Conservation (phyloP, 2,888 invertebrate genomes). For the Hypomecis punctinalis region DNA sequence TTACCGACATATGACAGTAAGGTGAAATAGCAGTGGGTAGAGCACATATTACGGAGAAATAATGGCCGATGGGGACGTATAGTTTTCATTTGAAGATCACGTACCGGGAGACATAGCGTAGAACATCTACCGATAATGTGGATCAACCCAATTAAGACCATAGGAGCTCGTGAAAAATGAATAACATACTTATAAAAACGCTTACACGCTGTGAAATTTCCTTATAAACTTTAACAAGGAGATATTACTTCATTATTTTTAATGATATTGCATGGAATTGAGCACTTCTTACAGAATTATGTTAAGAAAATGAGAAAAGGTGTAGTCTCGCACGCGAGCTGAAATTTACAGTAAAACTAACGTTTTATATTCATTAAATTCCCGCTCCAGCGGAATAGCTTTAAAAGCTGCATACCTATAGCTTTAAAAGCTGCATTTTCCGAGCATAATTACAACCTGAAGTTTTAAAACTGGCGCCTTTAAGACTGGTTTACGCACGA, state of each 20-base stretch:
- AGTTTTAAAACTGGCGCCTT: constrained; percentile 20
- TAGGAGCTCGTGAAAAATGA: too few relatives aligned
- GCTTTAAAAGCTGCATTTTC: constrained; percentile 15
- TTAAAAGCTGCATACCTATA: constrained; percentile 16
- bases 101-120: too few relatives aligned
- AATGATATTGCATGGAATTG: constrained; percentile 1
- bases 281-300: background rate
- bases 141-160: too few relatives aligned
- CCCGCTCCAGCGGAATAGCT: constrained; percentile 2
- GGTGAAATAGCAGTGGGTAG: too few relatives aligned
- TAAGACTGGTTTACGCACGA: background rate
- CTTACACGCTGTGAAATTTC: background rate
- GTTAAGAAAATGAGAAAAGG: background rate
- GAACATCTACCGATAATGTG: too few relatives aligned
- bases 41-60: too few relatives aligned
- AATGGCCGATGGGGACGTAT: too few relatives aligned
- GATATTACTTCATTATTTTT: background rate
- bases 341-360: constrained; percentile 3
- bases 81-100: too few relatives aligned
- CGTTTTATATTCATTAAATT: constrained; percentile 23
- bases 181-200: too few relatives aligned
- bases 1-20: too few relatives aligned
- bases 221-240: background rate
- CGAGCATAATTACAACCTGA: constrained; percentile 16
- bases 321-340: background rate